Base-by-base conservation (phyloP, 2,797 vertebrate genomes). In the Silurus lanzhouensis region DNA sequence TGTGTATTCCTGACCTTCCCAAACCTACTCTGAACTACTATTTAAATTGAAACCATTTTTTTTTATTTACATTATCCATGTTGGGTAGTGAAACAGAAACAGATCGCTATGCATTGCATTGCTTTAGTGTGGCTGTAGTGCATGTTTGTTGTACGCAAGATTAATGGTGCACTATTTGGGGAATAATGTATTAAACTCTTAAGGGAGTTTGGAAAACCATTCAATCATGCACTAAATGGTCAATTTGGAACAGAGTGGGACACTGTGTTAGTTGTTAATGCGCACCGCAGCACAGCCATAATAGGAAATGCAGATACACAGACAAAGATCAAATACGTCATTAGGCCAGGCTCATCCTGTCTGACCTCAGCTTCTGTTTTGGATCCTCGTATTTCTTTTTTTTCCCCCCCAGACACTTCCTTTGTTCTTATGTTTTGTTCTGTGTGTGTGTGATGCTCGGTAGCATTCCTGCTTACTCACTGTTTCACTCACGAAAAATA, bases 311-410 rank as follows among this genome's bases (percentile, higher is more conserved):
- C 25, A 86, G 22, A 38, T 44, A 22, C 58, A 7, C 55, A 66
- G 72, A 77, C 63, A 3, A 8, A 63, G 81, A 83, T 63, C 55
- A 81, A 81, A 27, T 22, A 20, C 63, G 22, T 83, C n/a, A 19
- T 48, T 81, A 60, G 76, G 48, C 60, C 57, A 31, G 75, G 14
- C 60, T 74, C 60, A 22, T 86, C 76, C 82, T 66, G 67, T 80
- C 38, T 72, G 68, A 86, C 60, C 22, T 52, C 85, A 38, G 27
- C 38, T 79, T 86, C 67, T 83, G 85, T 86, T 79, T 25, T 27
- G 82, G 58, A 66, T 80, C 48, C 12, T 58, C 20, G 2, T 19
- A n/a, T 38, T 71, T 31, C 31, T 38, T 66, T 27, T 27, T 27
- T 27, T 27, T 27, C 27, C 58, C 46, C 7, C 9, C 55, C 25